phyloP scores from a whole-genome alignment of 2,888 invertebrate species.

The Hanleya hanleyi region DNA sequence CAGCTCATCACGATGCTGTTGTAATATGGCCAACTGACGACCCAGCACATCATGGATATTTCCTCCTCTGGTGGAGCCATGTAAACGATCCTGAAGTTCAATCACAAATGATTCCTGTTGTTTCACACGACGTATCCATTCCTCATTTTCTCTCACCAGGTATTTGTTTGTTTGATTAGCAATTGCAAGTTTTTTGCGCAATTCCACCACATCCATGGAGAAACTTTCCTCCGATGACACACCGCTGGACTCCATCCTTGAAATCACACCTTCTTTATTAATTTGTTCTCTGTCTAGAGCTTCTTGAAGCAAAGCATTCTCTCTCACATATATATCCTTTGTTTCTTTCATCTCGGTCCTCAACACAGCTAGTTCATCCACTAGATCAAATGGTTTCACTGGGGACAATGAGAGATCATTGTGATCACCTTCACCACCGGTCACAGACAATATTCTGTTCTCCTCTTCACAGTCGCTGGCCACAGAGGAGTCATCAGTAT shows the following conservation, averaged over 20 bases:
- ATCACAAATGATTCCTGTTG: conserved; percentile 61
- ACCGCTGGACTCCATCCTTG: conserved; percentile 11
- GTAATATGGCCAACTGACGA: conserved; percentile 56
- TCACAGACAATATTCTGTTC: too few relatives aligned
- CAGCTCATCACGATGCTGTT: conserved; percentile 60
- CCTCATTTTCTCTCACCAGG: conserved; percentile 55
- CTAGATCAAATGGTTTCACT: conserved; percentile 54
- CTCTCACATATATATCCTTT: conserved; percentile 57
- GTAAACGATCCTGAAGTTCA: conserved; percentile 47
- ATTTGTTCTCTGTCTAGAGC: conserved; percentile 50
- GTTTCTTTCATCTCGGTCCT: conserved; percentile 55
- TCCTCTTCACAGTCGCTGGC: not conserved
- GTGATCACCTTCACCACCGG: not conserved
- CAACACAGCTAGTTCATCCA: conserved; percentile 56
- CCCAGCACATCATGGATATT: conserved; percentile 50
- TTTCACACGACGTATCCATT: conserved; percentile 47
- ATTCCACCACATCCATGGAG: conserved; percentile 31
- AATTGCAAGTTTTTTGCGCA: conserved; percentile 49
- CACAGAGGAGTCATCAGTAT: not conserved
- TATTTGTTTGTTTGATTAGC: conserved; percentile 55
- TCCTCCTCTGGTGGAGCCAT: conserved; percentile 34
- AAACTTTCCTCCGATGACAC: conserved; percentile 17
- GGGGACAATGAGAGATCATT: not conserved
- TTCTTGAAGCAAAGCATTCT: conserved; percentile 58
- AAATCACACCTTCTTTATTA: conserved; percentile 29